Evolutionary conservation across 2,888 invertebrate genomes (phyloP).

Genomic region (Chloromyia formosa): DNA sequence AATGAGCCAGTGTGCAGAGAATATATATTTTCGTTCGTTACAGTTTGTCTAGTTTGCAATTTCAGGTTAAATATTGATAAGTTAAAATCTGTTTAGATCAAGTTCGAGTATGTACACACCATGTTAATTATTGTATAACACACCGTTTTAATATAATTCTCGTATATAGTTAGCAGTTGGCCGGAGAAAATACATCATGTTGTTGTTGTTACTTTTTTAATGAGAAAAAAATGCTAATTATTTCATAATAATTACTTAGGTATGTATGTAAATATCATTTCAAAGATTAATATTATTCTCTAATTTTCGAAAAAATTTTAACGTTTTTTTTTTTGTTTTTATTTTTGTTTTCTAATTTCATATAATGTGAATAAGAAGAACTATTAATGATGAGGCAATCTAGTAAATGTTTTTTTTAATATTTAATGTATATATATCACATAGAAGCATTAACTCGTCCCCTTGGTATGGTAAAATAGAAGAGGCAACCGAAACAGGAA

Average conservation of each 20-base stretch:
- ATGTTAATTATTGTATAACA: too few species aligned
- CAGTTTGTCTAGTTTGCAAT: too few species aligned
- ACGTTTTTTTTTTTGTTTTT: constrained; percentile 19
- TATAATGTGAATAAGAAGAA: constrained; percentile 39
- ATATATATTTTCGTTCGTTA: too few species aligned
- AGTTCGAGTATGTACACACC: too few species aligned
- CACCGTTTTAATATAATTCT: too few species aligned
- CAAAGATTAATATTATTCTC: constrained; percentile 21
- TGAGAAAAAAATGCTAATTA: constrained; percentile 28
- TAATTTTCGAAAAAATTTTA: constrained; percentile 22
- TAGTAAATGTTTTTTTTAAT: constrained; percentile 18
- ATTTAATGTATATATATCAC: constrained; percentile 47
- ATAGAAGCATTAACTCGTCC: constrained; percentile 47
- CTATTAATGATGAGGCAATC: constrained; percentile 39
- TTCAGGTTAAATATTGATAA: too few species aligned
- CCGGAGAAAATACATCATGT: too few species aligned
- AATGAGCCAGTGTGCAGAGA: too few species aligned
- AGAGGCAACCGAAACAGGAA: neutral
- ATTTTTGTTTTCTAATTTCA: constrained; percentile 13
- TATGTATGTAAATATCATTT: constrained; percentile 24
- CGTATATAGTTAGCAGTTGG: too few species aligned
- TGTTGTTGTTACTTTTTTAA: neutral
- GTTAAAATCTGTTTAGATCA: too few species aligned
- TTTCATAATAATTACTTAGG: constrained; percentile 5
- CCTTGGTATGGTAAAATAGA: neutral